A percentile compares a stretch with the other conserved stretches of the same genome.
Evolutionary conservation across 2,888 invertebrate species (phyloP).

Genomic region (Agonopterix arenella): DNA sequence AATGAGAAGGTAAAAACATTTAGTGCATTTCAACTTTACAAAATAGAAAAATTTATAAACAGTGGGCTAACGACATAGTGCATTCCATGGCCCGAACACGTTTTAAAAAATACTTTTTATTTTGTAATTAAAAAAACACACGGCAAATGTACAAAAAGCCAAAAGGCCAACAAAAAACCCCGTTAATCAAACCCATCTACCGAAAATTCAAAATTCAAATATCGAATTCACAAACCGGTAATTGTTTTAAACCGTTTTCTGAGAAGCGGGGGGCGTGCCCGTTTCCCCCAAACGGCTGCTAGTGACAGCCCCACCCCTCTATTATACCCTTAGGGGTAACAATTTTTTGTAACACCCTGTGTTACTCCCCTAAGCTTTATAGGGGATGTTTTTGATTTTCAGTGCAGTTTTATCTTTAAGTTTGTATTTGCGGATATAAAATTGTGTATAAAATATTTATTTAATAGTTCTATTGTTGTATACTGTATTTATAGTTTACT

Average conservation of each 20-base stretch:
- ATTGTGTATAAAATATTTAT: too few species aligned
- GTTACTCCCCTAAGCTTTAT: background rate
- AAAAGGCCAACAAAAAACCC: constrained; percentile 3
- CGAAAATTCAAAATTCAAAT: constrained; percentile 34
- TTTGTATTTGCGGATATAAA: too few species aligned
- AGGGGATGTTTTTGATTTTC: background rate
- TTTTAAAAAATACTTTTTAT: too few species aligned
- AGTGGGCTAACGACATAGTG: too few species aligned
- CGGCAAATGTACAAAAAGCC: background rate
- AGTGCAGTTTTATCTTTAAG: too few species aligned
- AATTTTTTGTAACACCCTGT: constrained; percentile 65
- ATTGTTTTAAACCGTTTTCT: constrained; percentile 42
- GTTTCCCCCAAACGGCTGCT: constrained; percentile 29
- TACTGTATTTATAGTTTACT: too few species aligned
- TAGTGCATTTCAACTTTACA: too few species aligned
- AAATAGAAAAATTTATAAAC: too few species aligned
- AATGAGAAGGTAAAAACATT: too few species aligned
- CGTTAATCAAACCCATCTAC: constrained; percentile 6
- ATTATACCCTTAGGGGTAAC: constrained; percentile 44
- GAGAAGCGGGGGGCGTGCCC: background rate
- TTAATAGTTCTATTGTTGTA: too few species aligned
- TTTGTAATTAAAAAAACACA: too few species aligned
- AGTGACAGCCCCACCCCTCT: constrained; percentile 47
- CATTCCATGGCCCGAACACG: too few species aligned
- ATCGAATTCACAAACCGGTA: constrained; percentile 30